Base-by-base conservation (phyloP, 2,888 invertebrate genomes). In the Bhutanitis thaidina region DNA sequence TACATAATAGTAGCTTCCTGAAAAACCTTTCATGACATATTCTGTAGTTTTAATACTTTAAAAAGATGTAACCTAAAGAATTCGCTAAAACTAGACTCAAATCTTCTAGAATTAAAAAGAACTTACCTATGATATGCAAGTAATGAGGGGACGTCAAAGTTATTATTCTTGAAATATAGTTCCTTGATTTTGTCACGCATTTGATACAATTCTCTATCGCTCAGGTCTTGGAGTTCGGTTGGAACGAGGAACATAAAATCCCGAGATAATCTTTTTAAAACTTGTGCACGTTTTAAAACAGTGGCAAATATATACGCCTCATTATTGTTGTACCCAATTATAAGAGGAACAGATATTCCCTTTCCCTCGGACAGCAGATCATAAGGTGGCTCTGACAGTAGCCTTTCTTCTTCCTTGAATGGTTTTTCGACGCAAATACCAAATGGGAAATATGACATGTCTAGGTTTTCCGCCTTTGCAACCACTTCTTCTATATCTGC, bases 241-340 rank as follows among this genome's bases (percentile, higher is more conserved):
- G 88, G 86, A 16, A 88, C 36, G 27, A 88, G 56, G 34, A 77
- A 63, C 1, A 60, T 56, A 10, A 73, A 55, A 9, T 71, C 66
- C 36, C 52, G 60, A 0, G 60, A 20, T 29, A 77, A 64, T 52
- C 62, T 75, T 32, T 49, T 67, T 1, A 68, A 34, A 3, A 71
- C 60, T 14, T 65, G 67, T 4, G 64, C 61, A 43, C 69, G 69
- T 49, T 65, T 70, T 3, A 89, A 56, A 43, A 65, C 64, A 5
- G 74, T 74, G 1, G 73, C 61, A 50, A 89, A 88, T 32, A 87
- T 69, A 55, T 86, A 87, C 1, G 75, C 88, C 58, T 89, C 89
- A 39, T 87, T 67, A 43, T 61, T 77, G 43, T 81, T 87, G 48
- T 73, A 86, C 5, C 89, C 89, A 10, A 84, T 75, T 4, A 89